Evolutionary conservation across 1,140 invertebrate genomes (phyloP).

Genomic region (Eupristina koningsbergeri): DNA sequence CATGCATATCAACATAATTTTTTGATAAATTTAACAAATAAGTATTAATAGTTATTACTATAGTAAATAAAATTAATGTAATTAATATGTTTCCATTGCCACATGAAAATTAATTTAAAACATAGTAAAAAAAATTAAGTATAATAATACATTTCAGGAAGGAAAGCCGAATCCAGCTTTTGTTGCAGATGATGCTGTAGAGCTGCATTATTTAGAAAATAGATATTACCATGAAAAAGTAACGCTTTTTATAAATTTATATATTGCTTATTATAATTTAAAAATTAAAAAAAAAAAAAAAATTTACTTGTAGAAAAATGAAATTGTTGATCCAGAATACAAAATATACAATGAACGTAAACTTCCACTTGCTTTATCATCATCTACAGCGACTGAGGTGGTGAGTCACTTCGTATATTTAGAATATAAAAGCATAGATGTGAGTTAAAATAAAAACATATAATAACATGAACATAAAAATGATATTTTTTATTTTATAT

Average conservation of each 20-base stretch:
- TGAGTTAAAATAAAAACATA: not conserved
- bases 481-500: too few species aligned
- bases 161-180: conserved; percentile 63
- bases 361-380: conserved; percentile 30
- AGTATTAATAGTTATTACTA: too few species aligned
- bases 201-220: conserved; percentile 42
- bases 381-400: conserved; percentile 50
- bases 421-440: not conserved
- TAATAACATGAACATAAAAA: not conserved
- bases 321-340: conserved; percentile 29
- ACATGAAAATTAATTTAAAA: too few species aligned
- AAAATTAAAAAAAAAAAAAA: not conserved
- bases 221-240: not conserved
- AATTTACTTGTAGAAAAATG: conserved; percentile 26
- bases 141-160: conserved; percentile 15
- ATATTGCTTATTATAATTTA: not conserved
- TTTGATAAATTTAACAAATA: too few species aligned
- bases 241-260: not conserved
- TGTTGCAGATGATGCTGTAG: conserved; percentile 60
- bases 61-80: too few species aligned
- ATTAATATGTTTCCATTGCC: too few species aligned
- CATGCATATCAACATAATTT: too few species aligned
- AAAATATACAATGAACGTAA: conserved; percentile 48
- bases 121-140: too few species aligned
- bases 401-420: conserved; percentile 35